Evolutionary conservation across 1,140 invertebrate genomes (phyloP).

Genomic region (Eubasilissa regina): DNA sequence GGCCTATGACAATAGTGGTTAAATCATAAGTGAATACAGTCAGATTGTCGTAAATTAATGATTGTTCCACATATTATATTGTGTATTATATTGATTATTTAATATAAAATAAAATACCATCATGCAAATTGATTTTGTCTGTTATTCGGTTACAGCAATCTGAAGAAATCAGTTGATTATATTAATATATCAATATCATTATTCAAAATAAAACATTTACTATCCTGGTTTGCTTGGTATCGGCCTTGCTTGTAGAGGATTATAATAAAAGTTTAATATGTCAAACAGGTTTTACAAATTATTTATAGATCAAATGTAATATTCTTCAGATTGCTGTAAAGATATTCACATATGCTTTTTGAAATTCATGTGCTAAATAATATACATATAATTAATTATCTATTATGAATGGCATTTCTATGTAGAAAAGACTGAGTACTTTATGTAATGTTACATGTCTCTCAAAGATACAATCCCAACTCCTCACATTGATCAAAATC

Average conservation of each 20-base stretch:
- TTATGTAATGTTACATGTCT: slow-evolving; percentile 33
- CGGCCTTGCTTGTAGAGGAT: slow-evolving; percentile 28
- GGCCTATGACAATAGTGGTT: slow-evolving; percentile 44
- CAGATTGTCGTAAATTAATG: slow-evolving; percentile 25
- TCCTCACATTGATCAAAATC: slow-evolving; percentile 7
- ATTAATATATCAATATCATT: neutral
- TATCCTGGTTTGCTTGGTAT: neutral
- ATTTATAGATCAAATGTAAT: neutral
- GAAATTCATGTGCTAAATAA: slow-evolving; percentile 19
- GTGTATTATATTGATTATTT: slow-evolving; percentile 25
- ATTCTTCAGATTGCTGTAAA: slow-evolving; percentile 23
- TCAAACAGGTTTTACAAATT: neutral
- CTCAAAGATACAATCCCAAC: neutral
- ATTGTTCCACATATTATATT: slow-evolving; percentile 39
- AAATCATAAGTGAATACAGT: slow-evolving; percentile 38
- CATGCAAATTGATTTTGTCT: slow-evolving; percentile 18
- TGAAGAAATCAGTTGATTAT: neutral
- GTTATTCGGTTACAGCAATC: slow-evolving; percentile 9
- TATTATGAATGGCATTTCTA: slow-evolving; percentile 37
- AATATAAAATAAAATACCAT: slow-evolving; percentile 25
- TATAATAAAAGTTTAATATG: too few relatives aligned
- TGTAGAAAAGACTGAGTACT: slow-evolving; percentile 40
- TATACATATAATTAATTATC: slow-evolving; percentile 21
- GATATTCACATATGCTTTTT: slow-evolving; percentile 9
- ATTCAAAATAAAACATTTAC: neutral